phyloP scores from a whole-genome alignment of 2,113 vertebrate species.

The Melozone crissalis region DNA sequence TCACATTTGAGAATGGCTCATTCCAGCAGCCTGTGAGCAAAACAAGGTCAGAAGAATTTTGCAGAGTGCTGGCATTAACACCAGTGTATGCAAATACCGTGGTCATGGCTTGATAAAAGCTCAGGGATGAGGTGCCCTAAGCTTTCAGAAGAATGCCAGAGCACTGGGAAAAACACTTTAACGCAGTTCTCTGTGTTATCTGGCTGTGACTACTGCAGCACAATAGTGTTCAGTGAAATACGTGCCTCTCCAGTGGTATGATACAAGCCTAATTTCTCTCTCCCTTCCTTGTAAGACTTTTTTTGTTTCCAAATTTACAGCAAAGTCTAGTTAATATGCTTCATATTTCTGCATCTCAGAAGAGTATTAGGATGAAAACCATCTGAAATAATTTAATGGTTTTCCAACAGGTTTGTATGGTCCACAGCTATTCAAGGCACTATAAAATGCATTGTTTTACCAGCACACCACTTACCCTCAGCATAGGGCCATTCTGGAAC shows the following conservation, averaged over 20 bases:
- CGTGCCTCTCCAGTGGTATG: neutral
- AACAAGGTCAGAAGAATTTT: neutral
- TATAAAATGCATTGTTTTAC: neutral
- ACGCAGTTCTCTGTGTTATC: neutral
- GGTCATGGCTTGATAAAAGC: neutral
- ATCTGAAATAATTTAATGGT: neutral
- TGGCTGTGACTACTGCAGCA: neutral
- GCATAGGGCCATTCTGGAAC: constrained; percentile 92
- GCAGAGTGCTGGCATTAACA: neutral
- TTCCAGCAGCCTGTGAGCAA: neutral
- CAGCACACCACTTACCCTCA: constrained; percentile 79
- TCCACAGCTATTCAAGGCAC: neutral
- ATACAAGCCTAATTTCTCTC: neutral
- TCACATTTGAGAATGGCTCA: neutral
- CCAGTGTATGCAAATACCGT: neutral
- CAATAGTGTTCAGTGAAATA: neutral
- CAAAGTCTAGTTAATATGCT: neutral
- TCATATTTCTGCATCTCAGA: neutral
- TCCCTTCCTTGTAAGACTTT: neutral
- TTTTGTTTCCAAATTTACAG: neutral
- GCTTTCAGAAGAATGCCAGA: neutral
- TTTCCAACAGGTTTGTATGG: neutral
- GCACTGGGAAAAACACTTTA: neutral
- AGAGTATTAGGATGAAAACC: neutral
- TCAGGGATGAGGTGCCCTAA: neutral